Conservation (phyloP, 2,888 invertebrate species). For the Platycheirus rosarum region DNA sequence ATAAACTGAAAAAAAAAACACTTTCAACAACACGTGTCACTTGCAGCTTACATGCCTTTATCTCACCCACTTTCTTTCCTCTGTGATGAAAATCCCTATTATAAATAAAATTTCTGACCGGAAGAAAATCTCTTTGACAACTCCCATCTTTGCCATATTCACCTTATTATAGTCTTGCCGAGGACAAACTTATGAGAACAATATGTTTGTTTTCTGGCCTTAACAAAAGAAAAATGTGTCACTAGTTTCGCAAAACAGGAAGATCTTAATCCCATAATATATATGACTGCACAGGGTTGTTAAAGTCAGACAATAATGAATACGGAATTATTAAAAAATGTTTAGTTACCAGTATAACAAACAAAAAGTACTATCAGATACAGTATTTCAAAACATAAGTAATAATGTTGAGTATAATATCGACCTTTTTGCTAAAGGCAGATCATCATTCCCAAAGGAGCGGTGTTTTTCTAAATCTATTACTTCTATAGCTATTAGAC, state of each 20-base stretch:
- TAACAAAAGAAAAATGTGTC: conserved; percentile 37
- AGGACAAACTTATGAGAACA: conserved; percentile 14
- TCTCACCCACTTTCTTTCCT: neutral
- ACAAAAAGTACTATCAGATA: too few species aligned
- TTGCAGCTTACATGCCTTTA: neutral
- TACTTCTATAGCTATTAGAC: too few species aligned
- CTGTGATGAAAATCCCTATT: neutral
- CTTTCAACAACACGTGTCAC: neutral
- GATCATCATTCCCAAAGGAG: too few species aligned
- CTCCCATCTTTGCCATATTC: neutral
- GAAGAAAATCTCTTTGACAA: conserved; percentile 30
- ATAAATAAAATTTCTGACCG: conserved; percentile 29
- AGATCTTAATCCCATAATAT: conserved; percentile 25
- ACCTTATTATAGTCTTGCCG: conserved; percentile 3
- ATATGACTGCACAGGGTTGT: conserved; percentile 8
- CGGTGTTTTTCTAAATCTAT: too few species aligned
- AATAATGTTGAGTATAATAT: too few species aligned
- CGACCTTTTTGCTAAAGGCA: too few species aligned
- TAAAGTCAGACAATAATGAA: too few species aligned
- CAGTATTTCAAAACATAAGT: too few species aligned
- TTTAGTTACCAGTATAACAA: too few species aligned
- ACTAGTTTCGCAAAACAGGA: conserved; percentile 20
- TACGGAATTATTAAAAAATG: neutral
- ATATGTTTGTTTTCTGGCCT: conserved; percentile 17
- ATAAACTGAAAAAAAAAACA: too few species aligned